Evolutionary conservation across 2,888 invertebrate species (phyloP).

Genomic region (Lymantria dispar): DNA sequence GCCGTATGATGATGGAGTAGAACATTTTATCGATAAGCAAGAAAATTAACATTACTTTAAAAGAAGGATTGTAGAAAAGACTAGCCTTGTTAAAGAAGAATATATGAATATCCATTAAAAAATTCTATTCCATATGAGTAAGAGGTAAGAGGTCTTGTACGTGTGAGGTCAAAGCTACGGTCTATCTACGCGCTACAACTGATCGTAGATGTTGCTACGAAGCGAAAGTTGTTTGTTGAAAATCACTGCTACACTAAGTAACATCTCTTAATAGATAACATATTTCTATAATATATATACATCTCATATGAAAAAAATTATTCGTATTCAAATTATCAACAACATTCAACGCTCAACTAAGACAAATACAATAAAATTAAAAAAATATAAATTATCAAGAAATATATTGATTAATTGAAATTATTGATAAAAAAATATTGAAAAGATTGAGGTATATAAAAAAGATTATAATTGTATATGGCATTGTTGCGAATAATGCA

Average conservation of each 20-base stretch:
- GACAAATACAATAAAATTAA: too few species aligned
- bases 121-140: slow-evolving; percentile 10
- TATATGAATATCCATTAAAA: too few species aligned
- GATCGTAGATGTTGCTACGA: slow-evolving; percentile 55
- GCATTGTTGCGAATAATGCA: slow-evolving; percentile 6
- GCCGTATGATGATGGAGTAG: too few species aligned
- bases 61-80: too few species aligned
- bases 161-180: slow-evolving; percentile 61
- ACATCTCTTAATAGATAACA: slow-evolving; percentile 24
- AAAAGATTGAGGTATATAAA: neutral
- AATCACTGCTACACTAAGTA: slow-evolving; percentile 51
- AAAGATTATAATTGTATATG: neutral
- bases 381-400: too few species aligned
- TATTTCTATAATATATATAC: neutral
- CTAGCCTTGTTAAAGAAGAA: too few species aligned
- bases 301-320: too few species aligned
- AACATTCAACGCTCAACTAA: too few species aligned
- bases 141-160: slow-evolving; percentile 44
- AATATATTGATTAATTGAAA: neutral
- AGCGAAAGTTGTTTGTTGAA: slow-evolving; percentile 51
- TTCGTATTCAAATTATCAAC: too few species aligned
- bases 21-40: too few species aligned
- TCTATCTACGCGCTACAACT: slow-evolving; percentile 59
- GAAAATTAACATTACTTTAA: too few species aligned
- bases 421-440: neutral